phyloP scores from a whole-genome alignment of 2,113 vertebrate species.

The Prietella phreatophila region DNA sequence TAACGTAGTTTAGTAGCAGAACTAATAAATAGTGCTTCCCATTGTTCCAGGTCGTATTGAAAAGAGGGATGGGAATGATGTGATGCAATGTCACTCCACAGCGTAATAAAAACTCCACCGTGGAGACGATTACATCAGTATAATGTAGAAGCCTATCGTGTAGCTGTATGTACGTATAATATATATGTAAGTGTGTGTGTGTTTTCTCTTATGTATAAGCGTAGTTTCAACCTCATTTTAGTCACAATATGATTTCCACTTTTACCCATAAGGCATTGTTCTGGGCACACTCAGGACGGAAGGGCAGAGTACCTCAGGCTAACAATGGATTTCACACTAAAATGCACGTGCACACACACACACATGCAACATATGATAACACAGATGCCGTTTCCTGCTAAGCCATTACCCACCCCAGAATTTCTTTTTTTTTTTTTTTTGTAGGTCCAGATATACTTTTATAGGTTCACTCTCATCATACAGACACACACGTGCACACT shows the following conservation, averaged over 20 bases:
- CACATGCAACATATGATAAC: neutral
- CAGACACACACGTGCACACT: neutral
- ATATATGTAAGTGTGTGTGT: constrained; percentile 1
- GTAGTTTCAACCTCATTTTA: constrained; percentile 33
- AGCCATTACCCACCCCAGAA: neutral
- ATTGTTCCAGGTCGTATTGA: too few relatives aligned
- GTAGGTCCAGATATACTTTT: neutral
- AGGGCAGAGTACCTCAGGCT: constrained; percentile 41
- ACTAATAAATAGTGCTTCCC: too few relatives aligned
- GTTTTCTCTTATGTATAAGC: constrained; percentile 29
- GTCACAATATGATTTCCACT: constrained; percentile 38
- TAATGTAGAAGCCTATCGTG: too few relatives aligned
- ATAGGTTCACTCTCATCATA: neutral
- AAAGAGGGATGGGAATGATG: too few relatives aligned
- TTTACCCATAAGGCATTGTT: constrained; percentile 49
- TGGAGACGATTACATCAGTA: too few relatives aligned
- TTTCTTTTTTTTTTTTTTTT: constrained; percentile 9
- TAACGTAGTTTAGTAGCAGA: too few relatives aligned
- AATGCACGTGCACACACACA: constrained; percentile 16
- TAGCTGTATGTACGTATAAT: too few relatives aligned
- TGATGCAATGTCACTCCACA: too few relatives aligned
- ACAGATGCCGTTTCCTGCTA: constrained; percentile 31
- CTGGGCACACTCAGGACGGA: constrained; percentile 37
- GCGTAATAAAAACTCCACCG: too few relatives aligned
- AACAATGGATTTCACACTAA: constrained; percentile 42